Conservation (phyloP, 1,140 invertebrate species). For the Drosophila takahashii region DNA sequence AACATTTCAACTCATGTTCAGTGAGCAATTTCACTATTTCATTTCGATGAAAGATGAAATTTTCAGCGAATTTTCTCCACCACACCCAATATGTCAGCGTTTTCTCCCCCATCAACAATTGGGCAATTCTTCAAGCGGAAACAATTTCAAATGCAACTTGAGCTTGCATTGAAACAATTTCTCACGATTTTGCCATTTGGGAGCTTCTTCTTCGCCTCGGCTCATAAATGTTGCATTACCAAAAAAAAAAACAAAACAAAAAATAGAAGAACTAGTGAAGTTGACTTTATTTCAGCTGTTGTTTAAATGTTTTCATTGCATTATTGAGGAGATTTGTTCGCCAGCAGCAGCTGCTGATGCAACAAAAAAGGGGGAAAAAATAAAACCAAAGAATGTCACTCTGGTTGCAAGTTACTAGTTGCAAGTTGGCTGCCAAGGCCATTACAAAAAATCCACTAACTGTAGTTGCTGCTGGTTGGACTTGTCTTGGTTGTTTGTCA, state of each 20-base stretch:
- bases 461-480: slow-evolving; percentile 34
- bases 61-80: slow-evolving; percentile 24
- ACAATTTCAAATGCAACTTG: slow-evolving; percentile 74
- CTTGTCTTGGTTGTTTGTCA: slow-evolving; percentile 32
- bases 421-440: slow-evolving; percentile 69
- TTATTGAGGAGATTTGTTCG: slow-evolving; percentile 67
- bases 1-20: slow-evolving; percentile 31
- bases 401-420: slow-evolving; percentile 48
- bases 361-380: slow-evolving; percentile 16
- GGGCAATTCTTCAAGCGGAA: slow-evolving; percentile 51
- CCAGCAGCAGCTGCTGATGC: slow-evolving; percentile 33
- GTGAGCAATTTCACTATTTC: slow-evolving; percentile 36
- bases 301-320: slow-evolving; percentile 78
- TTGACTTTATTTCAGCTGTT: slow-evolving; percentile 43
- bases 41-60: slow-evolving; percentile 34
- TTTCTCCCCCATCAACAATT: slow-evolving; percentile 38
- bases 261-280: slow-evolving; percentile 43
- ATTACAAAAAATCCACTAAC: slow-evolving; percentile 45
- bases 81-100: slow-evolving; percentile 21
- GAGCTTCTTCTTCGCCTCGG: slow-evolving; percentile 33
- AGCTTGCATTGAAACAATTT: slow-evolving; percentile 49
- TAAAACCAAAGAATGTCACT: slow-evolving; percentile 67
- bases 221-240: slow-evolving; percentile 77
- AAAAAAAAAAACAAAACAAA: no score
- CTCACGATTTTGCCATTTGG: slow-evolving; percentile 66